Evolutionary conservation across 2,888 invertebrate species (phyloP), one percentile per base, ranked within the genome.

Genomic region (Subacronicta megacephala): DNA sequence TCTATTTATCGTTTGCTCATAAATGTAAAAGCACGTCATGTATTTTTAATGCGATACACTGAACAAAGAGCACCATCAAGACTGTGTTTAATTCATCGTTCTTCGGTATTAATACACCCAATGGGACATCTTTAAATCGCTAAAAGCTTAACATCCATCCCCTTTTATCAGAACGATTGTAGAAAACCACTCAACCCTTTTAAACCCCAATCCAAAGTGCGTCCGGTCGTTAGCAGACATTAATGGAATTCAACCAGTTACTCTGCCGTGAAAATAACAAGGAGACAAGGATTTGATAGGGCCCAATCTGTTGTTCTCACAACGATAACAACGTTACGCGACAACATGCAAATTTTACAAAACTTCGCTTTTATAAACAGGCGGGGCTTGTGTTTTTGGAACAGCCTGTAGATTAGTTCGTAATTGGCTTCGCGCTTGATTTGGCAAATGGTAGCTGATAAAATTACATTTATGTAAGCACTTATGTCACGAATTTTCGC

Each of bases 111-210:
- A 88, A 89, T 87, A 88, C 78, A 68, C 69, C 76, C 82, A 74
- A 72, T 71, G 82, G 84, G 90, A 90, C 90, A 90, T 92, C 90
- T 91, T 90, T 86, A 89, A 92, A 93, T 90, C 89, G 88, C 84
- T 90, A 85, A 91, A 90, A 91, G 92, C 90, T 90, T 85, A 91
- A 89, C 92, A 91, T 89, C 84, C 82, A 87, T 88, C 87, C 90
- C 87, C 87, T 90, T 92, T 90, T 92, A 90, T 91, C 91, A 88
- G 89, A 85, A 87, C 88, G 91, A 93, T 92, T 93, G 91, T 93
- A 92, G 91, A 89, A 92, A 92, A 92, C 91, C 93, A 91, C 92
- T 93, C 93, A 92, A 93, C 93, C 93, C 93, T 93, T 94, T 94
- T 92, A 92, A 92, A 90, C 88, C 93, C 89, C 90, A 92, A 91